A percentile compares a stretch with the other conserved stretches of the same genome.
Evolutionary conservation across 2,888 invertebrate genomes (phyloP).

Genomic region (Vesta saturnalis): DNA sequence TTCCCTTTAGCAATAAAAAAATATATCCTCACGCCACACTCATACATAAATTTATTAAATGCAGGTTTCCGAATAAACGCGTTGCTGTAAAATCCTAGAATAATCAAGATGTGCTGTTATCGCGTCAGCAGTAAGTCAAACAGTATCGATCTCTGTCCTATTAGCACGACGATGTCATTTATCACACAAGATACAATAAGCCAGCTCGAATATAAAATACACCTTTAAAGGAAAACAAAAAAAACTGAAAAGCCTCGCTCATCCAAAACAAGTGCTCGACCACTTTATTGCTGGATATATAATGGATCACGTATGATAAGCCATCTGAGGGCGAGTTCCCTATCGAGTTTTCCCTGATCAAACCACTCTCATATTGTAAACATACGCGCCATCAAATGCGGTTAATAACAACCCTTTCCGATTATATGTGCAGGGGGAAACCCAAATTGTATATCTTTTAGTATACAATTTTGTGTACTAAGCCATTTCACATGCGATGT

Average conservation of each 20-base stretch:
- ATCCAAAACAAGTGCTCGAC: constrained; percentile 31
- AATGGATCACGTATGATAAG: constrained; percentile 39
- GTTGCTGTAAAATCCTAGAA: too few relatives aligned
- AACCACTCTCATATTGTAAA: constrained; percentile 36
- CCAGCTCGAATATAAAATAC: neutral
- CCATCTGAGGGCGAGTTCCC: constrained; percentile 35
- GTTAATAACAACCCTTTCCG: constrained; percentile 37
- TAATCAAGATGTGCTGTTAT: too few relatives aligned
- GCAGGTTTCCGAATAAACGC: neutral
- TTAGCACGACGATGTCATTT: too few relatives aligned
- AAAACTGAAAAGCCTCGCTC: constrained; percentile 18
- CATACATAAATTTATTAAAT: neutral
- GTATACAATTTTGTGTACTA: constrained; percentile 53
- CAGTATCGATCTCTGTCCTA: too few relatives aligned
- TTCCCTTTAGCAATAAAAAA: constrained; percentile 1
- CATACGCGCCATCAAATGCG: constrained; percentile 38
- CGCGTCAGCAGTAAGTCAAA: too few relatives aligned
- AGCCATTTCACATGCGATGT: constrained; percentile 55
- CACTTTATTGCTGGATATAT: constrained; percentile 38
- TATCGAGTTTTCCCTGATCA: constrained; percentile 28
- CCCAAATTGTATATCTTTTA: constrained; percentile 52
- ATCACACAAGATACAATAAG: neutral
- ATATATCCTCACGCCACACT: neutral
- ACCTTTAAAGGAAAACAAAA: neutral
- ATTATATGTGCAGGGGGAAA: constrained; percentile 43